phyloP scores from a whole-genome alignment of 2,113 vertebrate species.

The Climacteris rufus region DNA sequence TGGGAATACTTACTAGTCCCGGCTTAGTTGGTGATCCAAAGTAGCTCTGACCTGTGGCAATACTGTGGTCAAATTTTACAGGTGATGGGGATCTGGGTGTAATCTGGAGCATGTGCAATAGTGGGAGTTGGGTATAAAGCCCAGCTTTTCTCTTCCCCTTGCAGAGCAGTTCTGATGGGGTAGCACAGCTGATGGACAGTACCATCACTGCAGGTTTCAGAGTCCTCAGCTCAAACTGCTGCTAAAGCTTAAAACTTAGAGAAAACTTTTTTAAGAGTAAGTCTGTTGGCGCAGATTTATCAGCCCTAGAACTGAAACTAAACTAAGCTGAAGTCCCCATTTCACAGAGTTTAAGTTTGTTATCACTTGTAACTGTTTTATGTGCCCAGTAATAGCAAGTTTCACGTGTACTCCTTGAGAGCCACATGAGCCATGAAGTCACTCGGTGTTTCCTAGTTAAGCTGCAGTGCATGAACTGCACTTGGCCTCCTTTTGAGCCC shows the following conservation, averaged over 20 bases:
- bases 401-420: neutral
- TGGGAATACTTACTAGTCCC: neutral
- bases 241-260: neutral
- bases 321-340: neutral
- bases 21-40: neutral
- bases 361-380: neutral
- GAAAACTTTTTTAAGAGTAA: neutral
- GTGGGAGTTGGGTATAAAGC: neutral
- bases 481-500: slow-evolving; percentile 32
- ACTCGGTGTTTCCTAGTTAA: neutral
- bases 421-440: neutral
- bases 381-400: neutral
- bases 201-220: neutral
- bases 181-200: neutral
- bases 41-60: neutral
- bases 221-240: neutral
- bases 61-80: neutral
- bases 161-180: neutral
- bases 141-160: neutral
- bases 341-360: neutral
- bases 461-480: slow-evolving; percentile 9
- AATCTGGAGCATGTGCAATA: neutral
- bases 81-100: neutral
- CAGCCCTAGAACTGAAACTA: neutral
- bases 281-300: neutral